Base-by-base conservation (phyloP, 2,888 invertebrate species). In the Apeira syringaria region DNA sequence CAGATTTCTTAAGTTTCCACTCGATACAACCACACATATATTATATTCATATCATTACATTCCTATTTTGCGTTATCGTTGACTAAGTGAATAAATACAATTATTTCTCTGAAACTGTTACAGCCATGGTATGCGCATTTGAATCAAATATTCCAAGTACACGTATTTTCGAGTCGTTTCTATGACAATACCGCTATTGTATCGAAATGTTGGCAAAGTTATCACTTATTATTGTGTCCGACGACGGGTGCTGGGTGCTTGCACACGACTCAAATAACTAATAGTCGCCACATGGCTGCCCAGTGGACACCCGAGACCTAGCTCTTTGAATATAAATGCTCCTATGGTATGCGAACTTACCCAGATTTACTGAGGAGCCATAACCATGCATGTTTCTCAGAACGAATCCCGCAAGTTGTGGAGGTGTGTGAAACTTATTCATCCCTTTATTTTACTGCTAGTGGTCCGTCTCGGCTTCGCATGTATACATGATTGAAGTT, bases 101-200 rank as follows among this genome's bases (percentile, higher is more conserved):
- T n/a, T n/a, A n/a, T n/a, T n/a, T n/a, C 15, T 15, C 4, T 15
- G 15, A 3, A 15, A 15, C 15, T 3, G 4, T 15, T 3, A 15
- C 15, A 15, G 2, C 2, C 2, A 15, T 15, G 15, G 15, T 3
- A 34, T 18, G 11, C 18, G 18, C 26, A 27, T 27, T 10, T 8
- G 5, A 20, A 12, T 11, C 5, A 27, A 18, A 34, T 34, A 32
- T 25, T 29, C 26, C 31, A 29, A 36, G 13, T 28, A 5, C 31
- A 29, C 29, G 32, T 34, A 57, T 50, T 52, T 54, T 44, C 25
- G 52, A 57, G 52, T 52, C 60, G 56, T 68, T 62, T 61, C 60
- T 62, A 68, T 59, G 62, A 60, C 61, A 67, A 67, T 60, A 64
- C 62, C 54, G 46, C 62, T 59, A 68, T 68, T 71, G 68, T 64